Conservation (phyloP, 2,113 vertebrate species). For the Protomyctophum bolini region DNA sequence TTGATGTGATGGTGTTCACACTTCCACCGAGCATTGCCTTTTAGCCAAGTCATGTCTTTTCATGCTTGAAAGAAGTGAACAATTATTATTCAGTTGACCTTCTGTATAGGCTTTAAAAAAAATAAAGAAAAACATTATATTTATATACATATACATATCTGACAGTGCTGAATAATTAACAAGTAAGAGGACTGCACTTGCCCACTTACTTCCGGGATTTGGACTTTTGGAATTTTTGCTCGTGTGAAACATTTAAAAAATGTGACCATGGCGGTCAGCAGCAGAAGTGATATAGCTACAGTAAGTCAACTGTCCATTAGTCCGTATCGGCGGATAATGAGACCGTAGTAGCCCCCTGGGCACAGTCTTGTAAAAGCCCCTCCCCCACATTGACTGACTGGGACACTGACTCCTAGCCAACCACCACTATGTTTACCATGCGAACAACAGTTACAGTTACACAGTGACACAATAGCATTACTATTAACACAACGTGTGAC, state of each 20-base stretch:
- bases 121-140: not conserved
- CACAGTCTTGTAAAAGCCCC: no score
- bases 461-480: no score
- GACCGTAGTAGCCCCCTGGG: no score
- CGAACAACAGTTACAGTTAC: no score
- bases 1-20: conserved; percentile 25
- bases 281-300: not conserved
- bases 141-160: not conserved
- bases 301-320: not conserved
- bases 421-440: no score
- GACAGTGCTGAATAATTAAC: not conserved
- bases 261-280: not conserved
- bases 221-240: not conserved
- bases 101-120: no score
- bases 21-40: no score
- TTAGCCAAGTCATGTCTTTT: no score
- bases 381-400: no score
- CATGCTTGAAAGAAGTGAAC: conserved; percentile 36
- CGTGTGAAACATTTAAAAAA: not conserved
- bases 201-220: not conserved
- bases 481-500: no score
- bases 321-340: no score
- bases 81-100: conserved; percentile 64
- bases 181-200: not conserved
- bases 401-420: no score